phyloP scores from a whole-genome alignment of 1,140 invertebrate genomes.

The Bemisia tabaci region DNA sequence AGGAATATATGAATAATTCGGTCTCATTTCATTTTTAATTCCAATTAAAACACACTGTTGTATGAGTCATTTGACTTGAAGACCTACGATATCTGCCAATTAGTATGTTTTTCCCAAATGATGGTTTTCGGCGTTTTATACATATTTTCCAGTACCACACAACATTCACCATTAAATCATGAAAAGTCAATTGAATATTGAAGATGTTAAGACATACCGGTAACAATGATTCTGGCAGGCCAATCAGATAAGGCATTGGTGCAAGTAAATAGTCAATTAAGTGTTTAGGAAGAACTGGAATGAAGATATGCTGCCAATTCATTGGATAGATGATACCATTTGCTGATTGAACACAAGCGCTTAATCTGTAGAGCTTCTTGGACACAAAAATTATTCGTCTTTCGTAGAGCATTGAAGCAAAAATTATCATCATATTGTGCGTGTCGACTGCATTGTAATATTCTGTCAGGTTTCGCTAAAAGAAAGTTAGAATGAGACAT shows the following conservation, averaged over 20 bases:
- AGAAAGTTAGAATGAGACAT: conserved; percentile 25
- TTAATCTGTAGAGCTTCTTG: conserved; percentile 67
- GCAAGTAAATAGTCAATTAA: conserved; percentile 82
- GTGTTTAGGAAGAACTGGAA: conserved; percentile 70
- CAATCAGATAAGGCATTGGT: conserved; percentile 91
- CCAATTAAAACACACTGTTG: too few species aligned
- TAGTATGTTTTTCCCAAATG: too few species aligned
- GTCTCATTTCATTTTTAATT: too few species aligned
- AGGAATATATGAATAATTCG: too few species aligned
- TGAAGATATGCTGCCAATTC: conserved; percentile 96
- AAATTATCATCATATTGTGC: conserved; percentile 84
- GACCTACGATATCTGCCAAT: too few species aligned
- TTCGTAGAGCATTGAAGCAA: conserved; percentile 88
- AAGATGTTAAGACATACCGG: conserved; percentile 39
- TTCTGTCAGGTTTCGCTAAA: conserved; percentile 85
- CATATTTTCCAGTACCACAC: too few species aligned
- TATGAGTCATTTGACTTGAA: too few species aligned
- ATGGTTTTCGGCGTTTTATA: too few species aligned
- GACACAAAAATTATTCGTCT: conserved; percentile 82
- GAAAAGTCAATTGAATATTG: too few species aligned
- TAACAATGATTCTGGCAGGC: conserved; percentile 69
- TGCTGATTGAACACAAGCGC: conserved; percentile 85
- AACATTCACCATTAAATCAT: too few species aligned
- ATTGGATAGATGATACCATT: conserved; percentile 90
- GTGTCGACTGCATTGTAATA: conserved; percentile 89